Base-by-base conservation (phyloP, 35 echinoderm and acorn worm genomes). In the Lytechinus variegatus region DNA sequence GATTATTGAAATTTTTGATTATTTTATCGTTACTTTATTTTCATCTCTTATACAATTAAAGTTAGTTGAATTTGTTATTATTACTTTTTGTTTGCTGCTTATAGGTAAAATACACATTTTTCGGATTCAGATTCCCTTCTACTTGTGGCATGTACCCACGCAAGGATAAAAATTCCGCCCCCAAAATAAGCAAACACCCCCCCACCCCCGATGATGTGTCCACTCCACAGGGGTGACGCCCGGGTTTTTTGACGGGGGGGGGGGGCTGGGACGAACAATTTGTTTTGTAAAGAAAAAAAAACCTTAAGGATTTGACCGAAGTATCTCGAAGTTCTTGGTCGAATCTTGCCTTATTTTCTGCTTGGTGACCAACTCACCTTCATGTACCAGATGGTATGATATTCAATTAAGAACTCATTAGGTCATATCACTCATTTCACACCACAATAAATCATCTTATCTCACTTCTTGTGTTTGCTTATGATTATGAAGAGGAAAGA, bases 391-490 rank as follows among this genome's bases (percentile, higher is more conserved):
- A 90, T 90, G 88, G 88, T 33, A 90, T 90, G 88, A 90, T 90
- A 90, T 90, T 90, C 52, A 90, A 90, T 90, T 89, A 9, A 33
- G 52, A 52, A 12, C 14, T 52, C 29, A 90, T 90, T 79, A 21
- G 88, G 88, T 90, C 88, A 90, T 90, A 54, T 52, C 88, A 90
- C 27, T 90, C 88, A 90, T 90, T 90, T 90, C 88, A 54, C n/a
- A 14, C 10, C 29, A 6, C 24, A 28, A 90, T 90, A 90, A 90
- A 90, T 90, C 29, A 52, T 90, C 88, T 90, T 90, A 90, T 90
- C 88, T 90, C 9, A 44, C 28, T 8, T 10, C 16, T 51, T 44
- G 10, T 90, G 88, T 90, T 90, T 90, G 88, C 27, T 7, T 90
- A 90, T 90, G 88, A 90, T 90, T 90, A 90, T 90, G 29, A 90